Percentiles rank a stretch among this genome's conserved stretches.
These are phyloP conservation scores for Sebastolobus alascanus DNA, from an alignment of 2,797 vertebrate species.

Conservation along the genomic window DNA sequence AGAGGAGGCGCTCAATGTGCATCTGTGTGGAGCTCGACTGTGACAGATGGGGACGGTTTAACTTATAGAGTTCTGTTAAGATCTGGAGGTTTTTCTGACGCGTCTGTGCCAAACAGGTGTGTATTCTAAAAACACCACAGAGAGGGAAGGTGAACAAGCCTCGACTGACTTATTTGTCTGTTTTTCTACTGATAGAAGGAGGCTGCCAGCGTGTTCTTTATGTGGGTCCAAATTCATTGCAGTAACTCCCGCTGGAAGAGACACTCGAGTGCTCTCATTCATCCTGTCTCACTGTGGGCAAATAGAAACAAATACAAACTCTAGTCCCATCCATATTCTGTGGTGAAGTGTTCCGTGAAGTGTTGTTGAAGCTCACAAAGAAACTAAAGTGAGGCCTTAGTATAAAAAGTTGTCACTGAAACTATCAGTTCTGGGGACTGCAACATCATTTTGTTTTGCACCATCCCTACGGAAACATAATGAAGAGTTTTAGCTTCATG, in stretches of 20 bases:
- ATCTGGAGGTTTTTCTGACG: slow-evolving; percentile 84
- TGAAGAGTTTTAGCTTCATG: neutral
- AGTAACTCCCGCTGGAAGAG: slow-evolving; percentile 29
- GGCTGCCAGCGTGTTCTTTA: slow-evolving; percentile 28
- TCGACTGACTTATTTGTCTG: slow-evolving; percentile 69
- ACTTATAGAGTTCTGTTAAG: slow-evolving; percentile 89
- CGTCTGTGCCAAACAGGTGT: slow-evolving; percentile 87
- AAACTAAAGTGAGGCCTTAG: neutral
- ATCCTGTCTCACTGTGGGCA: slow-evolving; percentile 9
- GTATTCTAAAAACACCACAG: slow-evolving; percentile 76
- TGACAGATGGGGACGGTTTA: slow-evolving; percentile 90
- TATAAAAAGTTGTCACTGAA: neutral
- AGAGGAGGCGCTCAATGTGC: slow-evolving; percentile 77
- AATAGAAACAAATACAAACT: slow-evolving; percentile 34
- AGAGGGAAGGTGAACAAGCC: slow-evolving; percentile 70
- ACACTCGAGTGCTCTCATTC: slow-evolving; percentile 7
- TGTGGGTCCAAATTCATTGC: slow-evolving; percentile 14
- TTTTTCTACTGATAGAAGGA: slow-evolving; percentile 47
- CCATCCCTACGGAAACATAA: slow-evolving; percentile 3
- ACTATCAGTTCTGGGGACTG: neutral
- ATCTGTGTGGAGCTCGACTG: slow-evolving; percentile 82
- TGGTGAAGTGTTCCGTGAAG: neutral
- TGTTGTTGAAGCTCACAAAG: slow-evolving; percentile 7
- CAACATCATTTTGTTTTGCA: slow-evolving; percentile 21
- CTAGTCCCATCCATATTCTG: neutral